Evolutionary conservation across 1,140 invertebrate species (phyloP), one percentile per base, ranked within the genome.

Genomic region (Chironomus striatipennis): DNA sequence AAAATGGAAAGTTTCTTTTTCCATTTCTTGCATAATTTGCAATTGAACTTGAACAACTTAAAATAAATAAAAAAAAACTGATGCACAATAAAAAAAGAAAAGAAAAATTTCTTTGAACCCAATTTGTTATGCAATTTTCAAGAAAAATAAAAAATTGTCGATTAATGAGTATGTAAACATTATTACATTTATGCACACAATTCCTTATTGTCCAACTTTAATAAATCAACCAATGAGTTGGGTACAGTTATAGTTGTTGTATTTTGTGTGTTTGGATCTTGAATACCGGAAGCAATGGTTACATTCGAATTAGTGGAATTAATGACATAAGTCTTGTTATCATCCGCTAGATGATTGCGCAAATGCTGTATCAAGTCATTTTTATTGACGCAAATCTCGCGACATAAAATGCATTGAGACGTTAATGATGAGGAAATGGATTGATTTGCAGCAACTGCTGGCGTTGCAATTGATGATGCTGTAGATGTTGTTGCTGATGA

Each of bases 351-450:
- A 21, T 70, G 65, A 70, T 70, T 70, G 18, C 65, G 65, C 65
- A 70, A 70, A 70, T 70, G 65, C 20, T 70, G 65, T 70, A 70
- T 70, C 65, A 70, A 70, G 20, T 70, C 65, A 70, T 70, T 70
- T 70, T 70, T 70, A 70, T 70, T 70, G 17, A 70, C 17, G 10
- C 65, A 70, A 70, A 70, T 10, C 20, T 70, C 65, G 20, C 65
- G 65, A 20, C 65, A 70, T 70, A 70, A 70, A 70, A 70, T 70
- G 65, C 65, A 70, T 70, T 70, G 65, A 1, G 65, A 70, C 5
- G 65, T 70, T 70, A 70, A 21, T 10, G 65, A 70, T 18, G 65
- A 70, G 17, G 65, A 70, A 20, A 70, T 70, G 17, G 65, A 7
- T 57, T 18, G 6, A 18, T 20, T 57, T 57, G 47, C 9, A 57